phyloP scores from a whole-genome alignment of 2,888 invertebrate species.

The Rhodophaea formosa region DNA sequence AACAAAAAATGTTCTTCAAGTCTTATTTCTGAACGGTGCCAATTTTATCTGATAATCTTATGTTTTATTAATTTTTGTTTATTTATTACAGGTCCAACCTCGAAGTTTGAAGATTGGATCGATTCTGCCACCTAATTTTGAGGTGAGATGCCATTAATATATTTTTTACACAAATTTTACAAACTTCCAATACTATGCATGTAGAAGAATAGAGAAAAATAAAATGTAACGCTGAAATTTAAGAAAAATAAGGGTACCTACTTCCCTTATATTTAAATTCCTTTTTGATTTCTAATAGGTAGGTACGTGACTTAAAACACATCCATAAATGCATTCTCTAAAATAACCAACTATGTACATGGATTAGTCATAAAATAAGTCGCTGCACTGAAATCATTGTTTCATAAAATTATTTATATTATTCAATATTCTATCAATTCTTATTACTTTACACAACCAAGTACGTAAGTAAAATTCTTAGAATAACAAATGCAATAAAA shows the following conservation, averaged over 20 bases:
- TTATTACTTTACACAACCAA: neutral
- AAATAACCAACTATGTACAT: neutral
- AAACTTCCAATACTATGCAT: too few relatives aligned
- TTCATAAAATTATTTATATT: neutral
- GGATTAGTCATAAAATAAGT: neutral
- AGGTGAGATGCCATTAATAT: neutral
- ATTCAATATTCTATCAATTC: neutral
- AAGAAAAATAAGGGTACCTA: too few relatives aligned
- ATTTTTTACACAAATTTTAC: neutral
- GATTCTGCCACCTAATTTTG: neutral
- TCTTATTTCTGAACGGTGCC: slow-evolving; percentile 11
- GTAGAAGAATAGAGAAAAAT: too few relatives aligned
- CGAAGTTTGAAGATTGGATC: too few relatives aligned
- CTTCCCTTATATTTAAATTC: too few relatives aligned
- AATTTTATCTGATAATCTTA: slow-evolving; percentile 10
- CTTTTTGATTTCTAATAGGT: neutral
- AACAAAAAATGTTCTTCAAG: slow-evolving; percentile 43
- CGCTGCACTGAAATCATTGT: neutral
- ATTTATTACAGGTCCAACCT: neutral
- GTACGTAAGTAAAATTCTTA: neutral
- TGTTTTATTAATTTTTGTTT: neutral
- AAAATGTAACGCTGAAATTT: too few relatives aligned
- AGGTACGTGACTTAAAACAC: neutral
- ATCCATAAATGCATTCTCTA: neutral
- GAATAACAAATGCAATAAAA: neutral